Evolutionary conservation across 1,140 invertebrate genomes (phyloP).

Genomic region (Cyclina sinensis): DNA sequence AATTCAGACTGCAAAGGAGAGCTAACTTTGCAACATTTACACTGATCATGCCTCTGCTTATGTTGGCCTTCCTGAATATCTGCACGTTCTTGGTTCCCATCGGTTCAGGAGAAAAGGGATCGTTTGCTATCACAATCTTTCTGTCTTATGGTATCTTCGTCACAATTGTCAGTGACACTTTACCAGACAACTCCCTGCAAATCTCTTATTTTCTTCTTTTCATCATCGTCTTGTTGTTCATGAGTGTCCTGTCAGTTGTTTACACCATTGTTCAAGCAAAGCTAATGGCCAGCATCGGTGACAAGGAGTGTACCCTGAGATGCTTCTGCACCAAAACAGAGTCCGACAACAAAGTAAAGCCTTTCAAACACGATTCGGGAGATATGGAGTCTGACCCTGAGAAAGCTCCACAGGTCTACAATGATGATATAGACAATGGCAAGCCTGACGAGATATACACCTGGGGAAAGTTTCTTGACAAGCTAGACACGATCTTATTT

Average conservation of each 20-base stretch:
- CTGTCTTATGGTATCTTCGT: constrained; percentile 51
- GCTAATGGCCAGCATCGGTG: background rate
- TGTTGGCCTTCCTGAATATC: constrained; percentile 43
- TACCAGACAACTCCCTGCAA: constrained; percentile 55
- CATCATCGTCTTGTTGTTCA: background rate
- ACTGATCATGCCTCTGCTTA: constrained; percentile 20
- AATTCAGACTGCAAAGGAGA: constrained; percentile 7
- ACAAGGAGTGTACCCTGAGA: constrained; percentile 3
- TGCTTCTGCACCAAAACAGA: background rate
- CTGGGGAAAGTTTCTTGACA: constrained; percentile 47
- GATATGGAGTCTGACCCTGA: too few species aligned
- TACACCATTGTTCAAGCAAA: constrained; percentile 35
- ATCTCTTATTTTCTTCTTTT: constrained; percentile 29
- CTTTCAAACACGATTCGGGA: background rate
- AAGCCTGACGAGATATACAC: constrained; percentile 16
- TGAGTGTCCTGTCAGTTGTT: constrained; percentile 29
- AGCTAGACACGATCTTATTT: constrained; percentile 19
- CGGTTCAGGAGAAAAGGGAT: constrained; percentile 22
- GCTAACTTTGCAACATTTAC: constrained; percentile 21
- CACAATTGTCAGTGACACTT: constrained; percentile 4
- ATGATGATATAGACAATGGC: background rate
- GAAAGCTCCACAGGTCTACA: too few species aligned
- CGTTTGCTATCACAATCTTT: constrained; percentile 40
- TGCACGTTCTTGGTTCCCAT: constrained; percentile 28
- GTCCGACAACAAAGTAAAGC: background rate